These are phyloP conservation scores for Podarcis lilfordi DNA, from an alignment of 2,797 vertebrate species.

Conservation along the genomic window DNA sequence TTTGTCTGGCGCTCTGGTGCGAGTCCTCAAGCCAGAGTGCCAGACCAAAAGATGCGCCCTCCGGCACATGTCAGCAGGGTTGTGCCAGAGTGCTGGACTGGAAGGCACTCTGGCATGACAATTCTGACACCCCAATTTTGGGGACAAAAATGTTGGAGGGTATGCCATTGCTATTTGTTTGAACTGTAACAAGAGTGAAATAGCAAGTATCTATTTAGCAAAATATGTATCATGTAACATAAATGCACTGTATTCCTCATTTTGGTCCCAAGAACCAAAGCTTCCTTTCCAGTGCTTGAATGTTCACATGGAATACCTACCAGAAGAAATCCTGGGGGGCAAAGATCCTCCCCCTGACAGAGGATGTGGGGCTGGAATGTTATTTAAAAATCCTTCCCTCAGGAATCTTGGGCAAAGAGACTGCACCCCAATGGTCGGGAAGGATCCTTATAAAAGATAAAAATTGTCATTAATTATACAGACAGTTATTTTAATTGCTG, in stretches of 20 bases:
- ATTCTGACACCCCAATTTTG: too few species aligned
- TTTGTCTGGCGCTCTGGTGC: too few species aligned
- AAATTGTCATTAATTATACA: constrained; percentile 74
- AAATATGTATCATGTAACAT: constrained; percentile 4
- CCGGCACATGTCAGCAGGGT: too few species aligned
- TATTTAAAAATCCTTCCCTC: constrained; percentile 81
- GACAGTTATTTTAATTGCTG: constrained; percentile 40
- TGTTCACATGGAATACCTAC: constrained; percentile 74
- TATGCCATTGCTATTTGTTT: not conserved
- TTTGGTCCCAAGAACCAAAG: constrained; percentile 3
- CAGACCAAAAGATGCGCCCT: too few species aligned
- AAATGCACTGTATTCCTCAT: constrained; percentile 14
- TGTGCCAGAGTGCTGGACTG: too few species aligned
- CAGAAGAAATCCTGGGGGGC: constrained; percentile 80
- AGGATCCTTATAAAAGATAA: constrained; percentile 82
- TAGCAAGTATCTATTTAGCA: constrained; percentile 18
- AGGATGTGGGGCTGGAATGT: constrained; percentile 79
- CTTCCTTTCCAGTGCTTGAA: not conserved
- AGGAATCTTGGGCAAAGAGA: constrained; percentile 81
- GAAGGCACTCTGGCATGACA: too few species aligned
- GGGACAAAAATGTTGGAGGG: too few species aligned
- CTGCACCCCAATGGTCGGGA: constrained; percentile 81
- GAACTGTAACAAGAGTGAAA: not conserved
- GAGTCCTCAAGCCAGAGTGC: too few species aligned
- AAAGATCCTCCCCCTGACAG: constrained; percentile 79